Evolutionary conservation across 2,888 invertebrate species (phyloP).

Genomic region (Latrodectus hesperus): DNA sequence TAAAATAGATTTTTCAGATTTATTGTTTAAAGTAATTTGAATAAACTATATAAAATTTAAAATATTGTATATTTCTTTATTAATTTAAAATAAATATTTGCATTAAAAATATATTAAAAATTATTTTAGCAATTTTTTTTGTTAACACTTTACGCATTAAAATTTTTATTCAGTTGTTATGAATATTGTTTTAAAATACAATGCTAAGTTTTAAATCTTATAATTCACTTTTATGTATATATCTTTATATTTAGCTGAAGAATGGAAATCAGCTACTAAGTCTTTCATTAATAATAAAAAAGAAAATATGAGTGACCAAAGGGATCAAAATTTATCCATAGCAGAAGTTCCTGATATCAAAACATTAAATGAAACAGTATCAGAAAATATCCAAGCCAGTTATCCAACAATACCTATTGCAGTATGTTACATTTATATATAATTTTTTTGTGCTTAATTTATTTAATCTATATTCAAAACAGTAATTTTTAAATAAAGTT

Average conservation of each 20-base stretch:
- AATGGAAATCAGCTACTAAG: conserved; percentile 21
- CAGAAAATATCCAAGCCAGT: conserved; percentile 12
- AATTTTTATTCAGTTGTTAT: not conserved
- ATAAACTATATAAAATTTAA: too few species aligned
- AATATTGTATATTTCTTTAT: not conserved
- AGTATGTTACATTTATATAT: conserved; percentile 14
- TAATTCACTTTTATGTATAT: not conserved
- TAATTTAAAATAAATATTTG: not conserved
- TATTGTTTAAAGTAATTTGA: too few species aligned
- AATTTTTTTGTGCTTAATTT: too few species aligned
- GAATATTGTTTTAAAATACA: not conserved
- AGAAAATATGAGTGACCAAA: conserved; percentile 2
- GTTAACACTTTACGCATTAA: not conserved
- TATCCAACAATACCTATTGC: conserved; percentile 61
- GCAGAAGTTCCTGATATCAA: not conserved
- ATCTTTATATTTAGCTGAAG: conserved; percentile 16
- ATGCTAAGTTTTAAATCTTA: not conserved
- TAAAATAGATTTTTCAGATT: too few species aligned
- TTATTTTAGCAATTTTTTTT: not conserved
- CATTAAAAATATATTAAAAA: not conserved
- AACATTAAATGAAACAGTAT: not conserved
- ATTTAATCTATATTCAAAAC: too few species aligned
- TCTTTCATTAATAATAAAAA: conserved; percentile 2
- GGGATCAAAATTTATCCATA: not conserved
- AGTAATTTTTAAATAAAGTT: too few species aligned